Evolutionary conservation across 1,140 invertebrate species (phyloP), one percentile per base, ranked within the genome.

Genomic region (Cotesia vestalis): DNA sequence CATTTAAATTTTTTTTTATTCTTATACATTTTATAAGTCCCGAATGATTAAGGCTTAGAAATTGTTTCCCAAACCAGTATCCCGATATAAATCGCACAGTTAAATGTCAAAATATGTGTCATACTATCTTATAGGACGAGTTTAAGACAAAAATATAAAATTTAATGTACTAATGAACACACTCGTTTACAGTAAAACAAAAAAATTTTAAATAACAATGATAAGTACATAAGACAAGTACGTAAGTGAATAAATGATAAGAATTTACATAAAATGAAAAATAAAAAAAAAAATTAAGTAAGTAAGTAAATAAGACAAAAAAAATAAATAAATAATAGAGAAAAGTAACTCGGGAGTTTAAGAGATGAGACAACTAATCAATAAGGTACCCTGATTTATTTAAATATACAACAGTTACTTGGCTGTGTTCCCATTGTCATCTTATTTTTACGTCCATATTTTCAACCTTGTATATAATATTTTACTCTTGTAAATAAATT

Each of bases 401-500:
- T 38, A 36, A 14, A n/a, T n/a, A 38, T 63, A 53, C 52, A 71
- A 46, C 27, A 14, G 51, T 55, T 60, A 40, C 67, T 60, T 51
- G 59, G 51, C 62, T 69, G 66, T 64, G 40, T 63, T 66, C n/a
- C 69, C 20, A 67, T 55, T 68, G 40, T 69, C 69, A 51, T 68
- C 9, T 67, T 75, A 34, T 17, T 73, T 70, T 75, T 40, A 59
- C 35, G 38, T 70, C 67, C 74, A 66, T 61, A 75, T 77, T 78
- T 76, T 66, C 70, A 76, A 77, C 73, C 77, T 79, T 81, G 78
- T 81, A 81, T 73, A 81, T 80, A 81, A 78, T 79, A 78, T 81
- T 81, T 79, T 77, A 79, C 76, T 81, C 75, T 79, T 81, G 78
- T 81, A 79, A 81, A 81, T 79, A 81, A 80, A 80, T 77, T 77